phyloP scores from a whole-genome alignment of 2,888 invertebrate genomes.

The Tetragnatha montana region DNA sequence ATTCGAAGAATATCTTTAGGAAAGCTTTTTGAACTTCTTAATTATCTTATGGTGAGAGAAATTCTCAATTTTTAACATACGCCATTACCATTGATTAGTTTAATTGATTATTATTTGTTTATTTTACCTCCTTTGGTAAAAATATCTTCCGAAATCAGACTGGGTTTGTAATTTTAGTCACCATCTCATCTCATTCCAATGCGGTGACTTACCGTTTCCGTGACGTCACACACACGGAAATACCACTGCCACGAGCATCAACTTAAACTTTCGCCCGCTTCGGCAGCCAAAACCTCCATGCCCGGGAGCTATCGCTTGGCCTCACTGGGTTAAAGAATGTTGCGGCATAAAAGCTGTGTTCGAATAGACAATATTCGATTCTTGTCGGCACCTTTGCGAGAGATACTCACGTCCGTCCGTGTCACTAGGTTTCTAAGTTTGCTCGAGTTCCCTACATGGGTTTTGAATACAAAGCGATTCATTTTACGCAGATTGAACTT shows the following conservation, averaged over 20 bases:
- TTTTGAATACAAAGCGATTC: not conserved
- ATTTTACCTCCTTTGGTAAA: too few species aligned
- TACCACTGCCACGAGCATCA: slow-evolving; percentile 51
- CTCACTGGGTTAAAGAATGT: slow-evolving; percentile 26
- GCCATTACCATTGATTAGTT: too few species aligned
- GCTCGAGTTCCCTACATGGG: not conserved
- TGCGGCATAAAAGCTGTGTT: not conserved
- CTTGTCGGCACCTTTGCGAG: slow-evolving; percentile 1
- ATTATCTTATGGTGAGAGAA: too few species aligned
- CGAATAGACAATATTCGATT: not conserved
- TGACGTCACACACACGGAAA: slow-evolving; percentile 50
- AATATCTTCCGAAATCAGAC: too few species aligned
- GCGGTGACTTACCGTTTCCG: not conserved
- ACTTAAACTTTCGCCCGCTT: slow-evolving; percentile 68
- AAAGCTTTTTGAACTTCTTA: too few species aligned
- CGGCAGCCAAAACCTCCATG: slow-evolving; percentile 8
- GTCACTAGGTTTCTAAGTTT: slow-evolving; percentile 35
- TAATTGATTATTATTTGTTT: too few species aligned
- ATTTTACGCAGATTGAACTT: slow-evolving; percentile 13
- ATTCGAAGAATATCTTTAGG: too few species aligned
- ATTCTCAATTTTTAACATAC: too few species aligned
- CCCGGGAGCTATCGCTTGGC: slow-evolving; percentile 31
- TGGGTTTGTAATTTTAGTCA: not conserved
- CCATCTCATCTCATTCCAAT: not conserved
- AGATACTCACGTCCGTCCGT: slow-evolving; percentile 33